Evolutionary conservation across 1,140 invertebrate species (phyloP), one percentile per base, ranked within the genome.

Genomic region (Limonius californicus): DNA sequence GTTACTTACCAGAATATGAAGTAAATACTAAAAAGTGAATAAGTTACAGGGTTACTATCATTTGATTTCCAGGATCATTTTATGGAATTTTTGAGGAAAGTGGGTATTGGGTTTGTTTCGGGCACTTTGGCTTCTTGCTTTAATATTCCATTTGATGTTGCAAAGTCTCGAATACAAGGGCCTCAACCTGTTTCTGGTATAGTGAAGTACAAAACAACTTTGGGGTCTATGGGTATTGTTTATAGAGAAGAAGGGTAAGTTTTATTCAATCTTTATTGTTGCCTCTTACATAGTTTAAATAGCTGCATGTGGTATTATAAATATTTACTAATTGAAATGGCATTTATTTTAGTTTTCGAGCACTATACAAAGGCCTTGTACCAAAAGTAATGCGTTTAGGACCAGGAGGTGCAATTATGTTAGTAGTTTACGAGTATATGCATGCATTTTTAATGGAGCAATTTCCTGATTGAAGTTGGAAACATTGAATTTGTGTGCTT

Each of bases 131-230:
- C 88, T 16, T 95, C 92, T 0, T 86, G 87, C 71, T 79, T 92
- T 18, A 97, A 97, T 75, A 97, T 97, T 80, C 94, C 94, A 20
- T 97, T 96, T 79, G 95, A 97, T 77, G 95, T 97, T 3, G 95
- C 92, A 7, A 97, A 97, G 78, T 95, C 92, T 72, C 81, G 95
- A 60, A 97, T 97, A 66, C 95, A 97, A 78, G 91, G 93, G 0
- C 91, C 93, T 3, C 92, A 96, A 78, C 91, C 91, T 1, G 78
- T 84, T 7, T 73, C 82, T 1, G 86, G 85, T 2, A 55, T 83
- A 59, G 84, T 92, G 30, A 91, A 93, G 70, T 97, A 97, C 69
- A 84, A 80, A 55, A 83, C 83, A 35, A 95, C 91, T 6, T 78
- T 92, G 43, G 81, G 80, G 21, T 87, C 93, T 7, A 87, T 97